These are phyloP conservation scores for Germaria angustata DNA, from an alignment of 2,888 invertebrate species.

Conservation along the genomic window DNA sequence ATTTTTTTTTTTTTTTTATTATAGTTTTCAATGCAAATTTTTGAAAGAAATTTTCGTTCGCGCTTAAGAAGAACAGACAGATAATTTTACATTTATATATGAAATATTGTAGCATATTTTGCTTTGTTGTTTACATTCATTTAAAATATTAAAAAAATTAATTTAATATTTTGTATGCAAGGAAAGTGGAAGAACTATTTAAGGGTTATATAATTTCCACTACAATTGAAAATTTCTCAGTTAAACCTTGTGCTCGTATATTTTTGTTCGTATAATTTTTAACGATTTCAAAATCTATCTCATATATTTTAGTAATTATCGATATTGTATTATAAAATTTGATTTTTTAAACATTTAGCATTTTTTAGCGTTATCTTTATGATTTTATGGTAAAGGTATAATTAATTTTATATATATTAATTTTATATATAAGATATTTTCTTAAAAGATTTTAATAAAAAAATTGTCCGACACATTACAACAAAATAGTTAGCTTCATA, in stretches of 20 bases:
- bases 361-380: constrained; percentile 12
- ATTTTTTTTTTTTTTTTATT: too few species aligned
- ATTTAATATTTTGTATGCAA: neutral
- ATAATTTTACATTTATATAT: constrained; percentile 9
- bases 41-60: too few species aligned
- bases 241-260: constrained; percentile 16
- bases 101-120: constrained; percentile 14
- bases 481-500: neutral
- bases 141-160: constrained; percentile 24
- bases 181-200: neutral
- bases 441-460: constrained; percentile 47
- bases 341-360: constrained; percentile 23
- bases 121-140: neutral
- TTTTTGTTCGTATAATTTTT: neutral
- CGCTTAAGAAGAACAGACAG: too few species aligned
- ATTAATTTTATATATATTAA: neutral
- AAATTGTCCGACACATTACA: constrained; percentile 11
- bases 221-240: neutral
- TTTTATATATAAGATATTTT: constrained; percentile 4
- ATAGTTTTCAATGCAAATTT: too few species aligned
- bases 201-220: neutral
- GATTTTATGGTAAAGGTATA: constrained; percentile 12
- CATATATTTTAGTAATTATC: constrained; percentile 20
- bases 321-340: constrained; percentile 10
- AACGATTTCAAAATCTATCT: neutral